phyloP scores from a whole-genome alignment of 2,797 vertebrate species.

The Tenualosa ilisha region DNA sequence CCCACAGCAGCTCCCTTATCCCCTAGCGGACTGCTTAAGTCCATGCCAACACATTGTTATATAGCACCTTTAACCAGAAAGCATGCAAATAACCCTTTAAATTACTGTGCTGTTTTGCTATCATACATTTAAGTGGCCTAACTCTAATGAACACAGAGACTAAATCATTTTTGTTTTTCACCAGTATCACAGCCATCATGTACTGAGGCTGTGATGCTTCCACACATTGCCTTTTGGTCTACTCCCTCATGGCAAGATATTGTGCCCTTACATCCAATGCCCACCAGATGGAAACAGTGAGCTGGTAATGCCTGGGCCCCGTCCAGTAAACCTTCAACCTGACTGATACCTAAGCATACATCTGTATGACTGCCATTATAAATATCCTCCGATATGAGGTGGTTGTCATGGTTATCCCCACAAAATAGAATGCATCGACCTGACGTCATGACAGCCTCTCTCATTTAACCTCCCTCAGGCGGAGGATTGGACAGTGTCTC shows the following conservation, averaged over 20 bases:
- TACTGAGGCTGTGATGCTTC: neutral
- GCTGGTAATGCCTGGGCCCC: neutral
- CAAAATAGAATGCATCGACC: constrained; percentile 27
- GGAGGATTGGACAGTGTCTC: constrained; percentile 22
- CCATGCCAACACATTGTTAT: neutral
- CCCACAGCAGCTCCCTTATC: neutral
- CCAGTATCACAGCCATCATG: neutral
- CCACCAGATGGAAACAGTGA: constrained; percentile 43
- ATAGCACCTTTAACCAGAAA: neutral
- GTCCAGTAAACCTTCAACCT: neutral
- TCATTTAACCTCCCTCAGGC: neutral
- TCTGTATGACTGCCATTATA: constrained; percentile 31
- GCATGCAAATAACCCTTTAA: neutral
- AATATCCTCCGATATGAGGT: constrained; percentile 27
- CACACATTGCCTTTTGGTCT: neutral
- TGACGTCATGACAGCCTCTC: constrained; percentile 42
- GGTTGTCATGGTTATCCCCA: constrained; percentile 35
- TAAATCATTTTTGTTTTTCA: neutral
- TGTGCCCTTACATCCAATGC: neutral
- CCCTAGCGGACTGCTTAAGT: neutral
- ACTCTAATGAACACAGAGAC: neutral
- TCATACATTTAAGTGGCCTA: neutral
- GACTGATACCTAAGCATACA: constrained; percentile 9
- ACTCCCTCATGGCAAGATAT: neutral
- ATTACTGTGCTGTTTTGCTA: neutral